phyloP scores from a whole-genome alignment of 2,797 vertebrate species.

The Brotula barbata region DNA sequence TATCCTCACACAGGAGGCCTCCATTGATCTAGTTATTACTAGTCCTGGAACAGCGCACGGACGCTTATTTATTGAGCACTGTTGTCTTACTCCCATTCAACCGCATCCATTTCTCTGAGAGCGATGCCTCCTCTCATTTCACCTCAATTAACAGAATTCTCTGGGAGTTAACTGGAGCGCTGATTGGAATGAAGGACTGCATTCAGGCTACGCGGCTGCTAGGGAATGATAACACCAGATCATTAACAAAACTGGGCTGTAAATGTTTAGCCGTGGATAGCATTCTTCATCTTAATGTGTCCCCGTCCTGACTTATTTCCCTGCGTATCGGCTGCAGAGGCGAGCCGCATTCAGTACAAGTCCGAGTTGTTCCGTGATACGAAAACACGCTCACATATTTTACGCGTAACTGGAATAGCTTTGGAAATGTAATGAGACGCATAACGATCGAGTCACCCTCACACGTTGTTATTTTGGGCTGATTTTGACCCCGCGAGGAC shows the following conservation, averaged over 20 bases:
- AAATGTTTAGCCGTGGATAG: slow-evolving; percentile 55
- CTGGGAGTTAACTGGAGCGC: slow-evolving; percentile 41
- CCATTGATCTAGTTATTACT: slow-evolving; percentile 61
- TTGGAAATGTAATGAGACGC: slow-evolving; percentile 7
- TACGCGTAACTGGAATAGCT: background rate
- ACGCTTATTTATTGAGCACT: slow-evolving; percentile 49
- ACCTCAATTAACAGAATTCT: slow-evolving; percentile 71
- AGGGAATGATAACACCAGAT: slow-evolving; percentile 68
- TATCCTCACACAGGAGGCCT: slow-evolving; percentile 30
- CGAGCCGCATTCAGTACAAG: slow-evolving; percentile 20
- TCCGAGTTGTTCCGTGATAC: background rate
- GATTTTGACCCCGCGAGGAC: slow-evolving; percentile 1
- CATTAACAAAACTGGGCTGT: slow-evolving; percentile 64
- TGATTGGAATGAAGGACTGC: slow-evolving; percentile 65
- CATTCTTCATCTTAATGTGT: slow-evolving; percentile 64
- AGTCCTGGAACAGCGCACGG: slow-evolving; percentile 45
- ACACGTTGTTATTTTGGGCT: background rate
- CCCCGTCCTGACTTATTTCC: slow-evolving; percentile 27
- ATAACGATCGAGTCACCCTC: slow-evolving; percentile 5
- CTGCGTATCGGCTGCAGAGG: slow-evolving; percentile 21
- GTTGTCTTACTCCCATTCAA: slow-evolving; percentile 43
- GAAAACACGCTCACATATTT: background rate
- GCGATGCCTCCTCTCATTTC: slow-evolving; percentile 47
- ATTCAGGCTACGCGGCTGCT: slow-evolving; percentile 63
- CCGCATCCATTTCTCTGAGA: slow-evolving; percentile 45